A percentile compares a stretch with the other conserved stretches of the same genome.
phyloP scores from a whole-genome alignment of 2,797 vertebrate genomes.

The Hydrocynus forskahlii region DNA sequence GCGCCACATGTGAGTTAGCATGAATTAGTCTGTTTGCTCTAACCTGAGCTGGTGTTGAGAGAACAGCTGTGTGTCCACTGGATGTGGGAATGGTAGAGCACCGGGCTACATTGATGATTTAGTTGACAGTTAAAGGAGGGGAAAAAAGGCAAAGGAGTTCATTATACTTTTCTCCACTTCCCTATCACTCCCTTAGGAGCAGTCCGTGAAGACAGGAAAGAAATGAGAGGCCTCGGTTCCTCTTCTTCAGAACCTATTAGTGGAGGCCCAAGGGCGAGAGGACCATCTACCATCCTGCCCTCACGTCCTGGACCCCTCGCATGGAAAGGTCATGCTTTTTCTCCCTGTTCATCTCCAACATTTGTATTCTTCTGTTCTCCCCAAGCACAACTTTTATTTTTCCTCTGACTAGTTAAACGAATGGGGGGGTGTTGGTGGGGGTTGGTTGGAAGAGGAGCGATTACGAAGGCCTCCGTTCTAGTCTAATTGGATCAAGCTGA shows the following conservation, averaged over 20 bases:
- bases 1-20: constrained; percentile 12
- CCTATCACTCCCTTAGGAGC: constrained; percentile 78
- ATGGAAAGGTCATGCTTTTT: constrained; percentile 69
- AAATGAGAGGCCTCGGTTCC: constrained; percentile 71
- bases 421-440: constrained; percentile 38
- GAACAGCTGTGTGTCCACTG: constrained; percentile 67
- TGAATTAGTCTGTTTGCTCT: constrained; percentile 38
- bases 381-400: constrained; percentile 67
- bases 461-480: constrained; percentile 78
- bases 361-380: constrained; percentile 68
- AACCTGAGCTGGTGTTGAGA: constrained; percentile 61
- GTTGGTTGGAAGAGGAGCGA: constrained; percentile 72
- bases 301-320: constrained; percentile 71
- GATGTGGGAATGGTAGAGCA: constrained; percentile 61
- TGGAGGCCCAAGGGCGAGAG: constrained; percentile 74
- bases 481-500: constrained; percentile 80
- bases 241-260: constrained; percentile 74
- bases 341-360: constrained; percentile 69
- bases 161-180: constrained; percentile 79
- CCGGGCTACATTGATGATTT: constrained; percentile 74
- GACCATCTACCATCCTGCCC: constrained; percentile 77
- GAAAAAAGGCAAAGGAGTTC: constrained; percentile 79
- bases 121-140: constrained; percentile 71
- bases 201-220: constrained; percentile 73
- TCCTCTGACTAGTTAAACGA: constrained; percentile 63